phyloP scores from a whole-genome alignment of 2,888 invertebrate species.

The Drosophila fungiperda region DNA sequence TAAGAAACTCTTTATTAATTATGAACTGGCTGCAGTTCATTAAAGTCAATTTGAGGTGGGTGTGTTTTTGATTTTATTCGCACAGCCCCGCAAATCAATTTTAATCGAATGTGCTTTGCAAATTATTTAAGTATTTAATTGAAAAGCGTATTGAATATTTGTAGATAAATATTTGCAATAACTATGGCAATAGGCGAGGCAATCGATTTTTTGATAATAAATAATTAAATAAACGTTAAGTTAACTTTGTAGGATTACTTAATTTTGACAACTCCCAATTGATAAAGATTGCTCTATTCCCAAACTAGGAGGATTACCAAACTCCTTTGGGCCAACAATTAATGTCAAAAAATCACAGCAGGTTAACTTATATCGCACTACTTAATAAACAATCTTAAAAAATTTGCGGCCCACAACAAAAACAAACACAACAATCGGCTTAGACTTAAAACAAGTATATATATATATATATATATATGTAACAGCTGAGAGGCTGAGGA shows the following conservation, averaged over 20 bases:
- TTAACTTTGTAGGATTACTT: background rate
- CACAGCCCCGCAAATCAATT: conserved; percentile 33
- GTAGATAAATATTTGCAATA: conserved; percentile 2
- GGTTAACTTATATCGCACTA: conserved; percentile 59
- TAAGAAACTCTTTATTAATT: conserved; percentile 44
- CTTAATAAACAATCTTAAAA: conserved; percentile 68
- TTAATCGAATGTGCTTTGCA: conserved; percentile 41
- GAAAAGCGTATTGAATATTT: conserved; percentile 28
- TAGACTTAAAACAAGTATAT: conserved; percentile 1
- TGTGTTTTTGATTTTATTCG: conserved; percentile 40
- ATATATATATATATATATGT: background rate
- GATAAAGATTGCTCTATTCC: background rate
- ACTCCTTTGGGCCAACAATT: conserved; percentile 23
- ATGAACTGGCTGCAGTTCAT: conserved; percentile 40
- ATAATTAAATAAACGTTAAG: conserved; percentile 1
- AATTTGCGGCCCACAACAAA: conserved; percentile 62
- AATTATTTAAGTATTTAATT: conserved; percentile 46
- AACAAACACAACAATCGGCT: conserved; percentile 42
- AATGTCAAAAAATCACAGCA: conserved; percentile 50
- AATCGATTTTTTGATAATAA: background rate
- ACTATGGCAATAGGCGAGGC: background rate
- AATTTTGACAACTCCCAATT: background rate
- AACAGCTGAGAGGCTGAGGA: background rate
- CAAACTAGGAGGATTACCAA: background rate
- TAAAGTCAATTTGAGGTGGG: conserved; percentile 62